Base-by-base conservation (phyloP, 2,888 invertebrate genomes). In the Magallana nippona region DNA sequence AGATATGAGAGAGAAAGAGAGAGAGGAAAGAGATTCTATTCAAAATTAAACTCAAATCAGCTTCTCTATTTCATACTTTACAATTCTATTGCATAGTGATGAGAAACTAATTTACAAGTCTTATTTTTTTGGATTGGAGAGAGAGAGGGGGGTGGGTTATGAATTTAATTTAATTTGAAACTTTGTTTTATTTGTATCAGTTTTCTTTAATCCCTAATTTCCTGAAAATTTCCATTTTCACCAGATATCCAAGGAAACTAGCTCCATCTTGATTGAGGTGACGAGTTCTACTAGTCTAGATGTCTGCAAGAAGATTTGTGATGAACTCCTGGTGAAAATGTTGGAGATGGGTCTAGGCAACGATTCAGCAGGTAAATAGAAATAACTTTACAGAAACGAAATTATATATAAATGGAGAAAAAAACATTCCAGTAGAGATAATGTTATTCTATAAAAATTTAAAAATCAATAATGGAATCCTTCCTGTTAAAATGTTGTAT, bases 261-360 rank as follows among this genome's bases (percentile, higher is more conserved):
- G 95, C 84, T 94, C 95, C 11, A 96, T 97, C 94, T 94, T 97
- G 8, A 94, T 97, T 17, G 97, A 97, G 94, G 97, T 97, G 85
- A 97, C 97, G 0, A 97, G 97, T 79, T 95, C 96, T 78, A 93
- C 95, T 1, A 96, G 96, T 0, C 95, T 96, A 81, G 95, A 95
- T 80, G 94, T 95, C 27, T 97, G 97, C 94, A 94, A 95, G 92
- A 95, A 95, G 81, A 96, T 96, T 0, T 94, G 97, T 95, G 96
- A 97, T 91, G 95, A 95, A 83, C 93, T 97, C 62, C 93, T 97
- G 44, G 95, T 95, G 78, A 96, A 96, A 90, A 95, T 96, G 86
- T 93, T 97, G 19, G 92, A 95, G 60, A 88, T 92, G 86, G 92
- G 92, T 1, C 86, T 93, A 10, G 93, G 93, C 10, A 83, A 84